Base-by-base conservation (phyloP, 2,888 invertebrate genomes). In the Harpagoxenus sublaevis region DNA sequence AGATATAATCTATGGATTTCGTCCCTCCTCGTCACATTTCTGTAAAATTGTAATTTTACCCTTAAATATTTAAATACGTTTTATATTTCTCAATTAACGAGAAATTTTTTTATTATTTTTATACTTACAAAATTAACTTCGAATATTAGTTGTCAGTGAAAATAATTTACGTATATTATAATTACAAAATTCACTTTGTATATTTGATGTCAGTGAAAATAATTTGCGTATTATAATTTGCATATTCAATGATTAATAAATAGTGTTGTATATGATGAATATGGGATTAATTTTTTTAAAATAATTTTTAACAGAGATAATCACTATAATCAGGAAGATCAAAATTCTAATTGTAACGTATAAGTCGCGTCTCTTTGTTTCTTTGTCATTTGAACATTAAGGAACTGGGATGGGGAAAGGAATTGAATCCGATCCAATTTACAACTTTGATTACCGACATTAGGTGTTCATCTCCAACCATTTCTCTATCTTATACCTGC, bases 391-490 rank as follows among this genome's bases (percentile, higher is more conserved):
- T 70, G n/a, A 45, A 42, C 68, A 31, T 55, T 73, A 39, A 57
- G n/a, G 9, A 31, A 42, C 9, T 18, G 31, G 8, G 31, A 6
- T 23, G 39, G 42, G 10, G 3, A 12, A 23, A 18, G 70, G 42
- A 31, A 78, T 78, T 70, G 70, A 78, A 68, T 68, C 57, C 70
- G 42, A 78, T 78, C 78, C 70, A 57, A 78, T 78, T 78, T 78
- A 78, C 45, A 57, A 78, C 78, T 78, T 78, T 78, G 78, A 78
- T 78, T 57, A 78, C 78, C 57, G 23, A 78, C 78, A 78, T 78
- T 78, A 68, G 28, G 15, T 68, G 45, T 68, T 78, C 78, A 78
- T 70, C 70, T 68, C 68, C 15, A 45, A 12, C 31, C 68, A 78
- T 78, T 78, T 78, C 68, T 78, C 70, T 23, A 12, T 55, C 55